These are phyloP conservation scores for Pipa parva DNA, from an alignment of 2,113 vertebrate genomes.

Conservation along the genomic window DNA sequence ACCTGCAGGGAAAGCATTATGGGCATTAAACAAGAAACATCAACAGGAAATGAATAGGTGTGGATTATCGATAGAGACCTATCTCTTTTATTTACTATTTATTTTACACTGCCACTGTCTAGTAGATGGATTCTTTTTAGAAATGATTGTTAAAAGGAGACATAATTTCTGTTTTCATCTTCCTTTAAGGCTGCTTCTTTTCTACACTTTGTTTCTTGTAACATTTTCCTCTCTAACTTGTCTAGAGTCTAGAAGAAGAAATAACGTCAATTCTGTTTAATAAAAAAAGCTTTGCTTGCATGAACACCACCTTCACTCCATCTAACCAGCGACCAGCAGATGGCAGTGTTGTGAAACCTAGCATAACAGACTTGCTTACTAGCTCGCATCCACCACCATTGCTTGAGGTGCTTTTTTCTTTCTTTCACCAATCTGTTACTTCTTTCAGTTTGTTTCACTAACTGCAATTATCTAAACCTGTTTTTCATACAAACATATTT, in stretches of 20 bases:
- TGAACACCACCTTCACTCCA: conserved; percentile 58
- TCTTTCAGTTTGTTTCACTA: conserved; percentile 9
- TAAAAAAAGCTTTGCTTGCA: conserved; percentile 64
- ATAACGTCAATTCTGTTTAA: conserved; percentile 84
- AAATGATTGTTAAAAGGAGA: too few species aligned
- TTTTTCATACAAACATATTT: too few species aligned
- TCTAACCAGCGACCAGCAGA: conserved; percentile 71
- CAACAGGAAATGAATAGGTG: too few species aligned
- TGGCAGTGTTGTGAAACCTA: conserved; percentile 64
- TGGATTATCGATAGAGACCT: too few species aligned
- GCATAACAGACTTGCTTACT: conserved; percentile 53
- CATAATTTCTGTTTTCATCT: too few species aligned
- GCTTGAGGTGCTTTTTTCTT: conserved; percentile 69
- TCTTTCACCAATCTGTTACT: conserved; percentile 30
- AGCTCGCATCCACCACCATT: conserved; percentile 53
- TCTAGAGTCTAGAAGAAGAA: conserved; percentile 91
- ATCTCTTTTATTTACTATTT: too few species aligned
- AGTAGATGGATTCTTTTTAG: too few species aligned
- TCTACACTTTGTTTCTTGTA: conserved; percentile 50
- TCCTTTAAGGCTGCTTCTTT: conserved; percentile 42
- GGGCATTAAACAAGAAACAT: too few species aligned
- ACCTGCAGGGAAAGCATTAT: too few species aligned
- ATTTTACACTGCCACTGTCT: too few species aligned
- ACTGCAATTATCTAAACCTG: not conserved
- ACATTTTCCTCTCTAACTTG: conserved; percentile 63